phyloP scores from a whole-genome alignment of 2,113 vertebrate species.

The Gymnogyps californianus region DNA sequence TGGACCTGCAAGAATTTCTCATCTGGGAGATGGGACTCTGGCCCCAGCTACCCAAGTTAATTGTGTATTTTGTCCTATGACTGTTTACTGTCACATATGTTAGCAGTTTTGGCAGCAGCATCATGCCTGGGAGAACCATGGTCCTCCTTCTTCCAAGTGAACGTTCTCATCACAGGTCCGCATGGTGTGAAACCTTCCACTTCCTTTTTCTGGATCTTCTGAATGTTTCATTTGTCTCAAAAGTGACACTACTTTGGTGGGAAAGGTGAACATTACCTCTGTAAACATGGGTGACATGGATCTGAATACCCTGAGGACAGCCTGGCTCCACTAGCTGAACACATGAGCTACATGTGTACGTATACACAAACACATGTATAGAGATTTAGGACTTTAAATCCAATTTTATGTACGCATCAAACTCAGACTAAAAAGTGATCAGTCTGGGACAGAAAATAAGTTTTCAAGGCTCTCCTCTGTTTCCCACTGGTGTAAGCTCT shows the following conservation, averaged over 20 bases:
- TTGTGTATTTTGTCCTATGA: background rate
- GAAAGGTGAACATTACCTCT: background rate
- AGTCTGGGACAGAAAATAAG: background rate
- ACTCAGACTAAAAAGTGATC: background rate
- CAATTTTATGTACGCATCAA: background rate
- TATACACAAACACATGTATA: background rate
- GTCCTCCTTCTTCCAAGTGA: background rate
- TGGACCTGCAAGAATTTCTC: background rate
- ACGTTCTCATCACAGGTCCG: background rate
- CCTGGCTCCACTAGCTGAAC: background rate
- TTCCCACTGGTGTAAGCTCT: background rate
- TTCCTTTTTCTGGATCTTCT: background rate
- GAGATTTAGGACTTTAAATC: background rate
- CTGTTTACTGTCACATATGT: background rate
- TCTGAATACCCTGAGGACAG: background rate
- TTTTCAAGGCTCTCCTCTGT: background rate
- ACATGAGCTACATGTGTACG: background rate
- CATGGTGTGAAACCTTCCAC: background rate
- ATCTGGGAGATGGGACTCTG: background rate
- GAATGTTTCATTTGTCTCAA: background rate
- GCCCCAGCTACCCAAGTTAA: background rate
- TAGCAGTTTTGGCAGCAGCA: background rate
- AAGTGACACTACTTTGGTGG: background rate
- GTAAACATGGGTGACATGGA: background rate
- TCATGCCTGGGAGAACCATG: background rate